A percentile compares a stretch with the other conserved stretches of the same genome.
These are phyloP conservation scores for Mimas tiliae DNA, from an alignment of 2,888 invertebrate species.

Conservation along the genomic window DNA sequence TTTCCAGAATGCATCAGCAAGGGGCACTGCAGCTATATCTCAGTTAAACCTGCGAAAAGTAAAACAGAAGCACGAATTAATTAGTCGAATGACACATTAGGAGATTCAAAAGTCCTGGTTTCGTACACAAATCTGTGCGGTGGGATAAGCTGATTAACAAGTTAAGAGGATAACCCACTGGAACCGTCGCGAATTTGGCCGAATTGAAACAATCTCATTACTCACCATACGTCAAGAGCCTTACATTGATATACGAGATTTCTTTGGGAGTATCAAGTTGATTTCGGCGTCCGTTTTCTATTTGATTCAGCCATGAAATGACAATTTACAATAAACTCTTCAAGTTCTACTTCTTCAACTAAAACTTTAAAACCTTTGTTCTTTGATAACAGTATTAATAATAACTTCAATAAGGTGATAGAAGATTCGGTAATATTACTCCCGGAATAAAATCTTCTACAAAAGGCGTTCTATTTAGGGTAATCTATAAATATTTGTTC, in stretches of 20 bases:
- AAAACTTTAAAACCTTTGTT: too few species aligned
- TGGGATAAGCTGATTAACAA: conserved; percentile 74
- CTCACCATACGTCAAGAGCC: conserved; percentile 53
- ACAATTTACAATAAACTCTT: background rate
- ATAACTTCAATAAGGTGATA: too few species aligned
- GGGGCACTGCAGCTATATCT: background rate
- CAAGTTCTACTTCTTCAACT: too few species aligned
- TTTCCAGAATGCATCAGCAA: background rate
- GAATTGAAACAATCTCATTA: conserved; percentile 73
- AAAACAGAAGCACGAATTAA: conserved; percentile 33
- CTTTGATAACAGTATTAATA: too few species aligned
- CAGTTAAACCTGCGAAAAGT: background rate
- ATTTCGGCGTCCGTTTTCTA: background rate
- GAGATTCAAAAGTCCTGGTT: conserved; percentile 42
- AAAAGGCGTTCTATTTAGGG: too few species aligned
- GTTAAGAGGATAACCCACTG: conserved; percentile 65
- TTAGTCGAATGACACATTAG: conserved; percentile 51
- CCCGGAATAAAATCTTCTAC: too few species aligned
- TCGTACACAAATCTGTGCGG: conserved; percentile 62
- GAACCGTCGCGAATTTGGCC: conserved; percentile 53
- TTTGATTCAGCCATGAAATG: background rate
- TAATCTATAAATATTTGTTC: too few species aligned
- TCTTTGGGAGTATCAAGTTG: background rate
- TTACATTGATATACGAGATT: conserved; percentile 50
- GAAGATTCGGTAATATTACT: too few species aligned